Conservation (phyloP, 2,797 vertebrate genomes). For the Enteromius trimaculatus region DNA sequence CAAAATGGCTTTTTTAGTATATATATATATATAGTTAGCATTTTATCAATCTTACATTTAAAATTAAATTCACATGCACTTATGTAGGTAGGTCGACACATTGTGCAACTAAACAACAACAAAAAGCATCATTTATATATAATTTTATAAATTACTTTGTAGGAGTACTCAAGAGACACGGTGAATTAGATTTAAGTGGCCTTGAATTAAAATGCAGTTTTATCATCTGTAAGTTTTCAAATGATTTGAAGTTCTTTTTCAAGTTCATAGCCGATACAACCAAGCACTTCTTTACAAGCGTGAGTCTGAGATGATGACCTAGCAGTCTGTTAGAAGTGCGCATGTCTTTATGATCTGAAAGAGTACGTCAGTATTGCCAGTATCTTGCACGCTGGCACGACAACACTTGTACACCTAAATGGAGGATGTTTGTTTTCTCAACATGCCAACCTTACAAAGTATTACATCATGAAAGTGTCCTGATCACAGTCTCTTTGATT, state of each 20-base stretch:
- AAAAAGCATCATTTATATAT: not conserved
- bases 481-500: slow-evolving; percentile 54
- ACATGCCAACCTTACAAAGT: slow-evolving; percentile 49
- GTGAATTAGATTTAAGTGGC: not conserved
- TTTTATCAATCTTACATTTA: not conserved
- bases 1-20: not conserved
- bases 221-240: not conserved
- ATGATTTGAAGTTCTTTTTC: not conserved
- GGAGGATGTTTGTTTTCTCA: slow-evolving; percentile 45
- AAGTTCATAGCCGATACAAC: not conserved
- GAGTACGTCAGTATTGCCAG: not conserved
- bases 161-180: not conserved
- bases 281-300: no score
- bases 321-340: not conserved
- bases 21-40: not conserved
- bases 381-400: slow-evolving; percentile 9
- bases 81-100: not conserved
- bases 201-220: not conserved
- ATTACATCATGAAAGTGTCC: slow-evolving; percentile 60
- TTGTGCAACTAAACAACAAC: not conserved
- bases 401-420: slow-evolving; percentile 30
- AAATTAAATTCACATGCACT: not conserved
- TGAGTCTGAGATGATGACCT: not conserved
- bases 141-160: not conserved
- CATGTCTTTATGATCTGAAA: not conserved